Evolutionary conservation across 1,140 invertebrate species (phyloP).

Genomic region (Phymorhynchus buccinoides): DNA sequence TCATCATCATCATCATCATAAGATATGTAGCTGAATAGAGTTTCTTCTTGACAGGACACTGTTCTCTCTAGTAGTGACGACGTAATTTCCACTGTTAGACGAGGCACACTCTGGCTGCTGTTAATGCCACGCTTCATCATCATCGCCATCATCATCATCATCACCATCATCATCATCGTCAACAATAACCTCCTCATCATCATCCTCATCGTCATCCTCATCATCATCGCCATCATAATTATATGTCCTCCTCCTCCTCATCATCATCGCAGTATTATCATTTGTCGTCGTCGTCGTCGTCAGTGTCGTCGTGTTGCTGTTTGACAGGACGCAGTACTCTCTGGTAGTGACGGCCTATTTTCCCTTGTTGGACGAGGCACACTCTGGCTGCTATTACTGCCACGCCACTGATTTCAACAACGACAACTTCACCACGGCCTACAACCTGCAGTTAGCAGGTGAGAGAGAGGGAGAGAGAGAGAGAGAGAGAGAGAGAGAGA

Average conservation of each 20-base stretch:
- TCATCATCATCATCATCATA: too few species aligned
- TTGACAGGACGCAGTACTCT: constrained; percentile 48
- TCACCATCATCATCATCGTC: too few species aligned
- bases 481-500: too few species aligned
- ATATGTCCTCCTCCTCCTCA: too few species aligned
- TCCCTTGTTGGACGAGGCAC: constrained; percentile 27
- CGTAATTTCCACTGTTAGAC: constrained; percentile 35
- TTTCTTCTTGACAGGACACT: constrained; percentile 34
- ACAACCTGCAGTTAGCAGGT: constrained; percentile 30
- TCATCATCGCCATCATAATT: too few species aligned
- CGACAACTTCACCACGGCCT: neutral
- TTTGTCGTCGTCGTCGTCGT: too few species aligned
- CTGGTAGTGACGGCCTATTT: constrained; percentile 39
- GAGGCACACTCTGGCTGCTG: constrained; percentile 43
- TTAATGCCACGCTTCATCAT: constrained; percentile 45
- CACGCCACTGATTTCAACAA: constrained; percentile 33
- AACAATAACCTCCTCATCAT: too few species aligned
- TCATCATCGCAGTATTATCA: too few species aligned
- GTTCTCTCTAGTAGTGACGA: constrained; percentile 42
- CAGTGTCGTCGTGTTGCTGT: too few species aligned
- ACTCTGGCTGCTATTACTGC: constrained; percentile 47
- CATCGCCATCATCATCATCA: too few species aligned
- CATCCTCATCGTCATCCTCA: too few species aligned
- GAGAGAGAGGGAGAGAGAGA: neutral
- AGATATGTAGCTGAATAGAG: too few species aligned